Percentiles rank a stretch among this genome's conserved stretches.
Evolutionary conservation across 1,140 invertebrate species (phyloP).

Genomic region (Drosophila littoralis): DNA sequence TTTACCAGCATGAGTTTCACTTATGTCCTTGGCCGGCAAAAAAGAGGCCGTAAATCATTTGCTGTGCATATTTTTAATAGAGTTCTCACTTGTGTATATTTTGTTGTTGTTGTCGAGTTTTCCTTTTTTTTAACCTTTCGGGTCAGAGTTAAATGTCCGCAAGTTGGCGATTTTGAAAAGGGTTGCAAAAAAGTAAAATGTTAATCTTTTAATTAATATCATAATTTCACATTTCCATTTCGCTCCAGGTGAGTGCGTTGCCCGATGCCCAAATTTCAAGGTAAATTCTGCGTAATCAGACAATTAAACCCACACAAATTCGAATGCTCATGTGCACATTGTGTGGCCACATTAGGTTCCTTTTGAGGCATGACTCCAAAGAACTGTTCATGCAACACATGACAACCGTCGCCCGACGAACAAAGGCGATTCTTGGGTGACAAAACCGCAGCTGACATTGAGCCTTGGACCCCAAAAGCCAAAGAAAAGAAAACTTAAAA

Average conservation of each 20-base stretch:
- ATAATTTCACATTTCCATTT: conserved; percentile 50
- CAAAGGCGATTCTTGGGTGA: conserved; percentile 17
- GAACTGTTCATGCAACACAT: conserved; percentile 1
- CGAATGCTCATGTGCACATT: not conserved
- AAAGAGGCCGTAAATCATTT: conserved; percentile 76
- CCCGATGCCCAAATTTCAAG: not conserved
- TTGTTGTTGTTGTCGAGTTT: conserved; percentile 4
- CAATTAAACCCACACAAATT: conserved; percentile 7
- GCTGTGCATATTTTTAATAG: conserved; percentile 77
- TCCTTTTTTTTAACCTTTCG: conserved; percentile 6
- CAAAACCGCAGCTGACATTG: conserved; percentile 27
- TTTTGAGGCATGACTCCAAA: conserved; percentile 9
- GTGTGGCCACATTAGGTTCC: not conserved
- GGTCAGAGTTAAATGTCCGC: conserved; percentile 51
- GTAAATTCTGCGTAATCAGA: conserved; percentile 19
- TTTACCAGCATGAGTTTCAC: conserved; percentile 51
- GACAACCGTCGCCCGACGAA: conserved; percentile 2
- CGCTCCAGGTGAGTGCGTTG: conserved; percentile 68
- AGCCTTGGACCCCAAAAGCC: conserved; percentile 2
- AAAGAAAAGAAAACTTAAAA: conserved; percentile 31
- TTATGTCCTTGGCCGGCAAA: conserved; percentile 44
- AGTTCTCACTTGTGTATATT: conserved; percentile 61
- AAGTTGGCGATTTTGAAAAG: conserved; percentile 70
- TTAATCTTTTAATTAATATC: conserved; percentile 78
- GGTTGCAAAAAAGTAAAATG: conserved; percentile 47